Conservation (phyloP, 2,797 vertebrate species). For the Siniperca scherzeri region DNA sequence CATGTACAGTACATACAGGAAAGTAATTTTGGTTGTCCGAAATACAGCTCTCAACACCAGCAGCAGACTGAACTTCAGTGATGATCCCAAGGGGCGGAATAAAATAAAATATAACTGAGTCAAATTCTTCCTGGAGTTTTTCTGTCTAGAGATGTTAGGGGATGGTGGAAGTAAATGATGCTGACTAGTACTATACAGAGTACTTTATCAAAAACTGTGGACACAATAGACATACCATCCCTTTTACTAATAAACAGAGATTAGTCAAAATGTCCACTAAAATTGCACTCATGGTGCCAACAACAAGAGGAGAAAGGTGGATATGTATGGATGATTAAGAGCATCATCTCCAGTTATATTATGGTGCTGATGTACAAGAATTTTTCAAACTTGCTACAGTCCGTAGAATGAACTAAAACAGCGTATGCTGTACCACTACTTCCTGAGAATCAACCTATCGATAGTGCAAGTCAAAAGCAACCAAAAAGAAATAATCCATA, state of each 20-base stretch:
- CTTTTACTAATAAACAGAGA: neutral
- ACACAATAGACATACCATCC: neutral
- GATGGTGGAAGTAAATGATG: neutral
- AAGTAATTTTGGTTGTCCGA: neutral
- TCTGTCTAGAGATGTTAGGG: neutral
- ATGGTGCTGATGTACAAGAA: neutral
- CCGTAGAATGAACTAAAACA: neutral
- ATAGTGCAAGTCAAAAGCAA: neutral
- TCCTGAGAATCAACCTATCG: neutral
- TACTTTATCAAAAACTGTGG: neutral
- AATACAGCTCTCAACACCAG: neutral
- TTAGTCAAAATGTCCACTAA: slow-evolving; percentile 4
- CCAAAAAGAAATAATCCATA: neutral
- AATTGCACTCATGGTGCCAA: neutral
- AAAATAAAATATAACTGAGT: slow-evolving; percentile 1
- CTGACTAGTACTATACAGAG: neutral
- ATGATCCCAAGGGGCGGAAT: neutral
- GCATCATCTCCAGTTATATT: neutral
- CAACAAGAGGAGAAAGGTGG: neutral
- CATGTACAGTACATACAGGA: neutral
- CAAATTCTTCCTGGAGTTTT: neutral
- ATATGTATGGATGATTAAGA: neutral
- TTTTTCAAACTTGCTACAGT: neutral
- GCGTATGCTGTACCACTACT: neutral
- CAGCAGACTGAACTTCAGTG: neutral